Evolutionary conservation across 2,888 invertebrate genomes (phyloP).

Genomic region (Chloromyia formosa): DNA sequence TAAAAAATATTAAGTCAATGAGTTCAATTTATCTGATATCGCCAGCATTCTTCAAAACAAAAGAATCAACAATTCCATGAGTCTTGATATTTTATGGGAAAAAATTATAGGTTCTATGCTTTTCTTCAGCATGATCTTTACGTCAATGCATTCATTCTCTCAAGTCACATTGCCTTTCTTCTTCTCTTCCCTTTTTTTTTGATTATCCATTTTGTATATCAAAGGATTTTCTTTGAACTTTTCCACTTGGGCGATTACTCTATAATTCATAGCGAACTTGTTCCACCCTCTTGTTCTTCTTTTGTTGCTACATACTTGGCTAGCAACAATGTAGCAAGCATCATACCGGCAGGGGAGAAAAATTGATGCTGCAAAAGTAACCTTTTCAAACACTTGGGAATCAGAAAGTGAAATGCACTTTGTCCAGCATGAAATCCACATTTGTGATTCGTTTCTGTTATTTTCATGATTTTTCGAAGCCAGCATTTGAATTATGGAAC

Average conservation of each 20-base stretch:
- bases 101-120: too few relatives aligned
- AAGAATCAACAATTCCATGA: too few relatives aligned
- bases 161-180: not conserved
- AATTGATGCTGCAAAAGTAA: not conserved
- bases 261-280: constrained; percentile 1
- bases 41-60: too few relatives aligned
- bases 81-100: too few relatives aligned
- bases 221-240: constrained; percentile 4
- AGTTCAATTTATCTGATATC: too few relatives aligned
- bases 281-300: too few relatives aligned
- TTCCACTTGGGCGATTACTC: constrained; percentile 11
- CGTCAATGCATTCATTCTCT: too few relatives aligned
- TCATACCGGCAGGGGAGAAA: not conserved
- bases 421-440: not conserved
- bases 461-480: not conserved
- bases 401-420: constrained; percentile 1
- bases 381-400: not conserved
- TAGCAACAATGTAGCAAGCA: not conserved
- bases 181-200: not conserved
- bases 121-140: too few relatives aligned
- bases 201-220: constrained; percentile 2
- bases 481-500: not conserved
- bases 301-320: not conserved
- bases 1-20: too few relatives aligned
- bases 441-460: not conserved